phyloP scores from a whole-genome alignment of 1,140 invertebrate species.

The Sitodiplosis mosellana region DNA sequence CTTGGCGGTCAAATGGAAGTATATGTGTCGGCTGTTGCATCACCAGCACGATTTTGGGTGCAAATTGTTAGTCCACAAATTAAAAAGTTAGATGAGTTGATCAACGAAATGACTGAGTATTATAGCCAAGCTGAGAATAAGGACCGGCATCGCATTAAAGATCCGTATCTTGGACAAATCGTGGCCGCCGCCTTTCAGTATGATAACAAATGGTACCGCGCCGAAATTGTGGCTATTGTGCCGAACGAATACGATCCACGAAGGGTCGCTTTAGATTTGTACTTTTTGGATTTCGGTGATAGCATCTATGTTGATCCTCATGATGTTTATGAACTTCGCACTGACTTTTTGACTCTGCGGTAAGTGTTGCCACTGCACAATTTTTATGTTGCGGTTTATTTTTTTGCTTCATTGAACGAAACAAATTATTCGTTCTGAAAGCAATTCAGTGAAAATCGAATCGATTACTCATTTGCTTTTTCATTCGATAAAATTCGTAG shows the following conservation, averaged over 20 bases:
- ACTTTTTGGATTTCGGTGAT: constrained; percentile 69
- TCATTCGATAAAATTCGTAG: no score
- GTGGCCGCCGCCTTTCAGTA: constrained; percentile 57
- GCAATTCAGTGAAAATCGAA: no score
- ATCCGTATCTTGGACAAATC: constrained; percentile 47
- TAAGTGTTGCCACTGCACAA: constrained; percentile 15
- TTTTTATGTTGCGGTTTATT: neutral
- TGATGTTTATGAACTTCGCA: constrained; percentile 44
- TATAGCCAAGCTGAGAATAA: constrained; percentile 43
- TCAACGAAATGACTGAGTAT: constrained; percentile 59
- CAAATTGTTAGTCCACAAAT: constrained; percentile 54
- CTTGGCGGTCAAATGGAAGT: constrained; percentile 47
- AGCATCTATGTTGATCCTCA: constrained; percentile 37
- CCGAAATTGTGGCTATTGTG: constrained; percentile 34
- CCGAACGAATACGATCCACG: constrained; percentile 35
- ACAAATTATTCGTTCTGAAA: no score
- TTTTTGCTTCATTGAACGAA: neutral
- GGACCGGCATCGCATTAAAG: constrained; percentile 32
- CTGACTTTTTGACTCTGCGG: constrained; percentile 50
- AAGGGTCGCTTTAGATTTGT: constrained; percentile 39
- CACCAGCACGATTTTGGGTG: constrained; percentile 66
- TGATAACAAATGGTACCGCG: constrained; percentile 53
- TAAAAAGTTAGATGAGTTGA: constrained; percentile 49
- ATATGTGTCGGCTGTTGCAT: constrained; percentile 60
- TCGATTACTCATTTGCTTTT: no score